Evolutionary conservation across 2,888 invertebrate genomes (phyloP).

Genomic region (Habroteleia sp.): DNA sequence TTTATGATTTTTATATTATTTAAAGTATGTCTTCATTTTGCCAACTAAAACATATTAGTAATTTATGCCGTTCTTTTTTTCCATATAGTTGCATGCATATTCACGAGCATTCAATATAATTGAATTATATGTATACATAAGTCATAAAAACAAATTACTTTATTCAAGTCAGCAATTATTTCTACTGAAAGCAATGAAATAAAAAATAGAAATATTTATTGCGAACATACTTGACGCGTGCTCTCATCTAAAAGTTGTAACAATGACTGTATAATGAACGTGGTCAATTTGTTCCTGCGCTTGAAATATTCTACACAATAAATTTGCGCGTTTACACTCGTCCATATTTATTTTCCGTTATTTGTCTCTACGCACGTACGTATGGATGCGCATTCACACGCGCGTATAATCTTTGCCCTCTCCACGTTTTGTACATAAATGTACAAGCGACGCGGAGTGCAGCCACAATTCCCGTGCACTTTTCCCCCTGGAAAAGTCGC

Average conservation of each 20-base stretch:
- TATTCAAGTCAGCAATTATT: conserved; percentile 15
- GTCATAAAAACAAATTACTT: conserved; percentile 14
- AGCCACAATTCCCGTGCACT: conserved; percentile 51
- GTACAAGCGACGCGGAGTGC: conserved; percentile 42
- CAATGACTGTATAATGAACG: conserved; percentile 51
- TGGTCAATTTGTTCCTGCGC: conserved; percentile 59
- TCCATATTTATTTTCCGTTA: conserved; percentile 58
- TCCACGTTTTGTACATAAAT: conserved; percentile 39
- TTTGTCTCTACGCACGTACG: conserved; percentile 43
- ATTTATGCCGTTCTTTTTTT: too few species aligned
- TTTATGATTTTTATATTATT: too few species aligned
- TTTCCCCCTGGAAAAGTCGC: conserved; percentile 70
- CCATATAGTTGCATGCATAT: too few species aligned
- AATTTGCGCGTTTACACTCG: conserved; percentile 48
- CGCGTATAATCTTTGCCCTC: conserved; percentile 37
- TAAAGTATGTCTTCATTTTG: too few species aligned
- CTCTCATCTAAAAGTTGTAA: conserved; percentile 55
- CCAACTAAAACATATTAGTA: too few species aligned
- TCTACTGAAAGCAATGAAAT: conserved; percentile 5
- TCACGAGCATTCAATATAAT: too few species aligned
- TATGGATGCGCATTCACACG: conserved; percentile 36
- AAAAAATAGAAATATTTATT: conserved; percentile 40
- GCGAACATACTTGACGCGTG: conserved; percentile 30
- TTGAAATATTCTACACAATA: conserved; percentile 52
- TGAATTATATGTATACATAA: too few species aligned